Evolutionary conservation across 2,797 vertebrate genomes (phyloP).

Genomic region (Protonibea diacanthus): DNA sequence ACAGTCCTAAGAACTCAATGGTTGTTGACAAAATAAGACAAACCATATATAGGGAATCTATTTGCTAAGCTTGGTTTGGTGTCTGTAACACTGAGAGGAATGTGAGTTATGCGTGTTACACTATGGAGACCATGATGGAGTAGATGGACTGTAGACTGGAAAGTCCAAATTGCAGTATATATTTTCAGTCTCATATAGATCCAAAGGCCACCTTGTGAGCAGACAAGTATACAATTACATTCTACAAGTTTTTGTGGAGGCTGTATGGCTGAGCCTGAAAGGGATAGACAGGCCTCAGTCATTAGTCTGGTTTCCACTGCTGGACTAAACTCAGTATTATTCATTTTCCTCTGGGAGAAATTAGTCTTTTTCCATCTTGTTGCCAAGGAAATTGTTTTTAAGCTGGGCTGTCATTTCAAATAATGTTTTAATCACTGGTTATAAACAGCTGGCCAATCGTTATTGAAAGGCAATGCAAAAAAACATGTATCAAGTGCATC

Average conservation of each 20-base stretch:
- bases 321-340: slow-evolving; percentile 46
- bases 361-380: slow-evolving; percentile 24
- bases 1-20: background rate
- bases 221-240: slow-evolving; percentile 55
- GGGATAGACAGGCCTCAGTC: slow-evolving; percentile 44
- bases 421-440: slow-evolving; percentile 19
- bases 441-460: slow-evolving; percentile 4
- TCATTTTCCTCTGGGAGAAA: slow-evolving; percentile 43
- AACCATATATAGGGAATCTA: slow-evolving; percentile 44
- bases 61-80: slow-evolving; percentile 21
- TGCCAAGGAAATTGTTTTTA: slow-evolving; percentile 42
- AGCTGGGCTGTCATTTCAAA: slow-evolving; percentile 36
- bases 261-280: slow-evolving; percentile 34
- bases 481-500: background rate
- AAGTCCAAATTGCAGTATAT: slow-evolving; percentile 52
- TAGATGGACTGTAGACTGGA: slow-evolving; percentile 43
- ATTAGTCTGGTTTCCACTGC: slow-evolving; percentile 59
- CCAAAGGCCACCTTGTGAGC: slow-evolving; percentile 35
- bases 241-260: slow-evolving; percentile 43
- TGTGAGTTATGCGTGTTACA: slow-evolving; percentile 44
- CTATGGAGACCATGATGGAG: slow-evolving; percentile 43
- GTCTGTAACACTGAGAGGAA: slow-evolving; percentile 43
- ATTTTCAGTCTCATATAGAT: slow-evolving; percentile 52
- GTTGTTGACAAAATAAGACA: slow-evolving; percentile 42
- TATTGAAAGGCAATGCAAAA: slow-evolving; percentile 10